A percentile compares a stretch with the other conserved stretches of the same genome.
Evolutionary conservation across 2,888 invertebrate genomes (phyloP).

Genomic region (Nemapogon koenigi): DNA sequence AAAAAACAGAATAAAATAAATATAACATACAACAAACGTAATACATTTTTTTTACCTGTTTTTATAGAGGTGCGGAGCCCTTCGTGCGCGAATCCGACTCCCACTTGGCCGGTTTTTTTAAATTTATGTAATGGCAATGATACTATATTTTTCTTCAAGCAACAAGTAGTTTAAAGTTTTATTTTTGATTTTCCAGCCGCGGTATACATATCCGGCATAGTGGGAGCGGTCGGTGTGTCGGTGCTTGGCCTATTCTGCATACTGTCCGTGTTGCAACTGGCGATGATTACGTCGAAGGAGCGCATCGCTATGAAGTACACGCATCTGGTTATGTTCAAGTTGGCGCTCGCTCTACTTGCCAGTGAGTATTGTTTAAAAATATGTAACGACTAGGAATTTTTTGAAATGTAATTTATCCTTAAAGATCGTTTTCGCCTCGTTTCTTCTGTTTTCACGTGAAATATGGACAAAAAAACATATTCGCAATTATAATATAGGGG

Average conservation of each 20-base stretch:
- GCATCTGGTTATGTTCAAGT: conserved; percentile 77
- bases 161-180: too few species aligned
- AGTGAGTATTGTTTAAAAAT: conserved; percentile 62
- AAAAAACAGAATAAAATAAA: too few species aligned
- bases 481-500: too few species aligned
- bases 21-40: conserved; percentile 2
- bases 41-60: conserved; percentile 8
- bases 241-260: conserved; percentile 80
- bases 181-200: conserved; percentile 66
- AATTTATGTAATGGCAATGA: background rate
- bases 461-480: too few species aligned
- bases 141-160: too few species aligned
- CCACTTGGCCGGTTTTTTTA: background rate
- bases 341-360: conserved; percentile 77
- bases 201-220: conserved; percentile 82
- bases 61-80: background rate
- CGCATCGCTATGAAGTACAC: conserved; percentile 81
- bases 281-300: conserved; percentile 87
- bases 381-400: too few species aligned
- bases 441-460: too few species aligned
- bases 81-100: too few species aligned
- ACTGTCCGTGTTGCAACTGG: conserved; percentile 81
- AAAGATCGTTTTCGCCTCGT: too few species aligned
- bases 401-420: too few species aligned
- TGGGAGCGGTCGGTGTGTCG: conserved; percentile 77